These are phyloP conservation scores for Oryzias celebensis DNA, from an alignment of 2,113 vertebrate genomes.

Conservation along the genomic window DNA sequence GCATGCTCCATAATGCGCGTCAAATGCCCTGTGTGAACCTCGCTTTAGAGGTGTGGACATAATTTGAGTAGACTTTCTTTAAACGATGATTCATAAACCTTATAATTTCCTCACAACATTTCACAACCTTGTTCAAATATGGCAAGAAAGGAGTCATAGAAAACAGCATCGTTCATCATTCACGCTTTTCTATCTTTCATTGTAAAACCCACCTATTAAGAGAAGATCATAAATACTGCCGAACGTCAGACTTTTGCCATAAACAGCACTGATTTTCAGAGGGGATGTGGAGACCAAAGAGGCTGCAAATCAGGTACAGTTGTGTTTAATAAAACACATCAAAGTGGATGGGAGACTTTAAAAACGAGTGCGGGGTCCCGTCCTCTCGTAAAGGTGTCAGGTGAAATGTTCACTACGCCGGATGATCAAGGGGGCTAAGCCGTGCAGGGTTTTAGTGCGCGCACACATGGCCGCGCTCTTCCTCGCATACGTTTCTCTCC, in stretches of 20 bases:
- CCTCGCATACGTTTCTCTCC: slow-evolving; percentile 2
- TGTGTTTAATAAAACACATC: slow-evolving; percentile 74
- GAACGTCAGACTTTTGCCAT: slow-evolving; percentile 25
- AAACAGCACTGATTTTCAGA: slow-evolving; percentile 41
- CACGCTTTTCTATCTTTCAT: slow-evolving; percentile 17
- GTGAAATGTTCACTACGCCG: slow-evolving; percentile 64
- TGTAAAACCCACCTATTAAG: slow-evolving; percentile 36
- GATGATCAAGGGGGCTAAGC: slow-evolving; percentile 70
- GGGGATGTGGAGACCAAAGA: slow-evolving; percentile 38
- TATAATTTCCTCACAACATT: neutral
- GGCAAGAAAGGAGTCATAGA: neutral
- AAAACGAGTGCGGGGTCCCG: slow-evolving; percentile 65
- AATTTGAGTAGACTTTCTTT: neutral
- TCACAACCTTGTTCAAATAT: neutral
- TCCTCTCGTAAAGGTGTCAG: slow-evolving; percentile 78
- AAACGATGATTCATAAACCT: neutral
- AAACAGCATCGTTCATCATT: slow-evolving; percentile 2
- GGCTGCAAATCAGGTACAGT: slow-evolving; percentile 66
- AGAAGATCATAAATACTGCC: slow-evolving; percentile 43
- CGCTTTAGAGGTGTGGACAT: no score
- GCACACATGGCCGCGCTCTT: slow-evolving; percentile 12
- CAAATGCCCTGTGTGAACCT: no score
- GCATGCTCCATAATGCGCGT: no score
- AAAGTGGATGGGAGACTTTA: slow-evolving; percentile 60
- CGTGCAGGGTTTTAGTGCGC: slow-evolving; percentile 30